These are phyloP conservation scores for Zalophus californianus DNA, from an alignment of 2,797 vertebrate species.

Conservation along the genomic window DNA sequence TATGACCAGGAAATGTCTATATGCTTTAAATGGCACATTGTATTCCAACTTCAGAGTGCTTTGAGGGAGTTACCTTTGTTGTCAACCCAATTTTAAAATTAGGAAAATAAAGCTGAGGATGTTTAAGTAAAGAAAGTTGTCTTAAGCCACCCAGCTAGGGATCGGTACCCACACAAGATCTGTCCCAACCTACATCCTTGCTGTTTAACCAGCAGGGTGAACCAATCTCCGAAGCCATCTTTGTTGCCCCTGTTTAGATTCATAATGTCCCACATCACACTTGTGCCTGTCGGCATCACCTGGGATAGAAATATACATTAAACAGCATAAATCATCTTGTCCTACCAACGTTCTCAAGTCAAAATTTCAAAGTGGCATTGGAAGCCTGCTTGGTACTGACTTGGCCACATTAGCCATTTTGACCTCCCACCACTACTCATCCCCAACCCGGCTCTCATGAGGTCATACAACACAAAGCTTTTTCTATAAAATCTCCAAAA, in stretches of 20 bases:
- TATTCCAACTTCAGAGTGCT: neutral
- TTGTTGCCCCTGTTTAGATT: neutral
- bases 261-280: neutral
- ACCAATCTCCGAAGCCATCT: neutral
- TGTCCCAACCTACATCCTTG: neutral
- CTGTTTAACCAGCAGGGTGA: neutral
- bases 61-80: neutral
- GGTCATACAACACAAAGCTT: neutral
- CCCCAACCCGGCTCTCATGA: neutral
- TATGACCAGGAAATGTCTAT: too few relatives aligned
- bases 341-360: neutral
- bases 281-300: too few relatives aligned
- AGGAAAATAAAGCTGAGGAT: neutral
- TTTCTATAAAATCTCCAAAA: neutral
- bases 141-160: neutral
- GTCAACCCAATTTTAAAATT: neutral
- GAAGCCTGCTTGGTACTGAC: neutral
- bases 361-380: neutral
- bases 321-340: neutral
- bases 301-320: neutral
- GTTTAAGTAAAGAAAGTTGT: neutral
- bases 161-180: neutral
- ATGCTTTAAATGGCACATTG: neutral
- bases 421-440: neutral
- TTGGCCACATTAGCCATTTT: neutral